phyloP scores from a whole-genome alignment of 2,113 vertebrate species.

The Puffinus mauretanicus region DNA sequence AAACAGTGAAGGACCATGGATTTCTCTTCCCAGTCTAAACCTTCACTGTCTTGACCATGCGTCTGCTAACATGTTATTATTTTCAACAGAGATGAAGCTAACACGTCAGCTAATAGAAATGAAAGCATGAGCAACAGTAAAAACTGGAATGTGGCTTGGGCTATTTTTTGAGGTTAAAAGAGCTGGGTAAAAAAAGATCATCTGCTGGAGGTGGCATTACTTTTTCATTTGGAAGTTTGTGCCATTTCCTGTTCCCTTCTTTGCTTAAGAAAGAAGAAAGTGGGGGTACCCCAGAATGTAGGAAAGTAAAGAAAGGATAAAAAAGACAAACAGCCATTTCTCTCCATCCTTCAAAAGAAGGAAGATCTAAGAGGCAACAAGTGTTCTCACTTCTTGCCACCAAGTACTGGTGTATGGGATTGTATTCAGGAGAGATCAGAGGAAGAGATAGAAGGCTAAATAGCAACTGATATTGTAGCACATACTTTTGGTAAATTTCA shows the following conservation, averaged over 20 bases:
- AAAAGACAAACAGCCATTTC: not conserved
- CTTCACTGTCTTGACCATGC: not conserved
- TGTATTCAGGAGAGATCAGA: not conserved
- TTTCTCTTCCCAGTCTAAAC: not conserved
- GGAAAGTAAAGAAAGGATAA: not conserved
- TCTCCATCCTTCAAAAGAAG: not conserved
- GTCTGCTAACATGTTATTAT: not conserved
- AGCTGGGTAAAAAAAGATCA: not conserved
- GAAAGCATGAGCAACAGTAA: not conserved
- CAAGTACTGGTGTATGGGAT: rapidly evolving
- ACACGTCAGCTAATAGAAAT: not conserved
- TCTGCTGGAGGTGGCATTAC: not conserved
- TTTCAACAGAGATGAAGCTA: not conserved
- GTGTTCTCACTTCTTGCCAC: not conserved
- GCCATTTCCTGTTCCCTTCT: not conserved
- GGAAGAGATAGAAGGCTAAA: not conserved
- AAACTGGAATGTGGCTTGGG: not conserved
- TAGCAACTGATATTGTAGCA: not conserved
- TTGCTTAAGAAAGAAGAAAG: not conserved
- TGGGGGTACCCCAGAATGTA: not conserved
- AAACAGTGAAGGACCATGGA: not conserved
- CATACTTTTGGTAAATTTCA: not conserved
- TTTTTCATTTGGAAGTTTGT: not conserved
- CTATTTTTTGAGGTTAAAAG: not conserved
- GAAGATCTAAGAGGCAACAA: not conserved